Base-by-base conservation (phyloP, 2,888 invertebrate genomes). In the Aproaerema taeniolella region DNA sequence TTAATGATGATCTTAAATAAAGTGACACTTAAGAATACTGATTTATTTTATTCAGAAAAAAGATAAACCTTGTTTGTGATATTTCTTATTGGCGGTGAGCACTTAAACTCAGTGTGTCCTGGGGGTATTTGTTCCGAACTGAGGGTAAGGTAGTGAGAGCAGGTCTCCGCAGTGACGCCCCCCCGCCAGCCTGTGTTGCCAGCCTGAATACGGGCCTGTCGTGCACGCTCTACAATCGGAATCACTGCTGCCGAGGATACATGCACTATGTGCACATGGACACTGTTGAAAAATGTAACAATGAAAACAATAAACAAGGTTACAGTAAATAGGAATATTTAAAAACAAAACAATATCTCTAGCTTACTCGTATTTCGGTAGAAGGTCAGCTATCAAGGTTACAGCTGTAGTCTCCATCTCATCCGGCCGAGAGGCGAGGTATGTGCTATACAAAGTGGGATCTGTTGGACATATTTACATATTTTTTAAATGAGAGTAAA, bases 141-240 rank as follows among this genome's bases (percentile, higher is more conserved):
- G 6, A 92, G 69, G 0, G 86, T 76, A 12, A 92, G 71, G 62
- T 92, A 92, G 59, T 92, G 92, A 52, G 90, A 88, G 60, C 92
- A 92, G 0, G 92, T 92, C 67, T 92, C 92, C 0, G 88, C 89
- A 0, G 90, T 90, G 33, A 92, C 64, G 4, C 82, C 86, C 0
- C 77, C 82, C 3, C 88, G 87, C 48, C 76, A 77, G 10, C 68
- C 68, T n/a, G 52, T 67, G 52, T 90, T 88, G 41, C 92, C 92
- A 47, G 31, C 69, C 70, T 13, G 74, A 66, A 39, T 87, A 77
- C 49, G 69, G 55, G 46, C 59, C 42, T 52, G 58, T 45, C 88
- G 85, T 1, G 88, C 87, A 14, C 71, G 58, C 26, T 79, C 69
- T 17, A 92, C 70, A 13, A 89, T 57, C 0, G 88, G 82, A 20